Evolutionary conservation across 2,888 invertebrate genomes (phyloP).

Genomic region (Trachelus iudaicus): DNA sequence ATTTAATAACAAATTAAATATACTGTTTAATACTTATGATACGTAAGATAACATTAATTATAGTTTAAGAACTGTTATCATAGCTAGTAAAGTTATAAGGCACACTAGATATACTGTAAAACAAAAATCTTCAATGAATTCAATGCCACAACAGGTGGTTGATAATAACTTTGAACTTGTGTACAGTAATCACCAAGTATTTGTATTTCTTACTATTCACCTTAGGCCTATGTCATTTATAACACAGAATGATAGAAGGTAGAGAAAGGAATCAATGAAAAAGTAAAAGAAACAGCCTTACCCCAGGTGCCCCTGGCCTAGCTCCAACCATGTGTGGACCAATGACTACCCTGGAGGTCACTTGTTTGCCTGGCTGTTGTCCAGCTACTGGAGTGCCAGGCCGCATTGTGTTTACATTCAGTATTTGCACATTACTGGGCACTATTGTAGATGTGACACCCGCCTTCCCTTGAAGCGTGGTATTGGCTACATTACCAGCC

Average conservation of each 20-base stretch:
- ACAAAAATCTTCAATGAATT: not conserved
- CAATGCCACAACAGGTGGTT: not conserved
- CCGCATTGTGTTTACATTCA: slow-evolving; percentile 78
- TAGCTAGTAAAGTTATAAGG: not conserved
- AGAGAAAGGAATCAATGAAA: not conserved
- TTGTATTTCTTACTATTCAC: not conserved
- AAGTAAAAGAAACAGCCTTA: slow-evolving; percentile 65
- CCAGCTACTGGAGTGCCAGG: slow-evolving; percentile 77
- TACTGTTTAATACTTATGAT: not conserved
- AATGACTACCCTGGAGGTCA: slow-evolving; percentile 85
- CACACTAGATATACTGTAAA: not conserved
- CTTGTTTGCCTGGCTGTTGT: slow-evolving; percentile 75
- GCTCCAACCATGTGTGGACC: slow-evolving; percentile 86
- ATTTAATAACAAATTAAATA: slow-evolving; percentile 38
- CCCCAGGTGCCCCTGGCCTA: slow-evolving; percentile 84
- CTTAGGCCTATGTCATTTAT: not conserved
- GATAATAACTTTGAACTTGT: not conserved
- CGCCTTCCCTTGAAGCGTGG: slow-evolving; percentile 54
- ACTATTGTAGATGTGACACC: slow-evolving; percentile 71
- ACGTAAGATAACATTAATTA: not conserved
- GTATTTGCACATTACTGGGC: slow-evolving; percentile 83
- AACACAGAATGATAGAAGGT: not conserved
- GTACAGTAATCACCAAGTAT: not conserved
- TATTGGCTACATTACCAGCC: slow-evolving; percentile 42
- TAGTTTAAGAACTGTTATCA: not conserved